Percentiles rank a stretch among this genome's conserved stretches.
phyloP scores from a whole-genome alignment of 2,113 vertebrate species.

The Podiceps cristatus region DNA sequence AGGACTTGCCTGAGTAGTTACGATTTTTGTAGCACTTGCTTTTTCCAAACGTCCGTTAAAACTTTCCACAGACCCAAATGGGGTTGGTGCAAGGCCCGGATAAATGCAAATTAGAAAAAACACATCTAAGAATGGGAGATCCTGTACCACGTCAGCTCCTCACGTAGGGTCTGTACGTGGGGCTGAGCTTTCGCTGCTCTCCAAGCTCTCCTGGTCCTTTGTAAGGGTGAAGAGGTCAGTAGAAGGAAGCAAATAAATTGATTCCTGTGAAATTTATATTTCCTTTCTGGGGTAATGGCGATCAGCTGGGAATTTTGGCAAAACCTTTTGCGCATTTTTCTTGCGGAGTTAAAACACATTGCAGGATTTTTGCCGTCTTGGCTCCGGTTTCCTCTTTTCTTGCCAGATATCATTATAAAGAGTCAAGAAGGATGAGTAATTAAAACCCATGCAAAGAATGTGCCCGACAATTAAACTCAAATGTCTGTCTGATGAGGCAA shows the following conservation, averaged over 20 bases:
- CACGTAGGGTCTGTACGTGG: accelerated
- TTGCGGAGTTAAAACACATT: background rate
- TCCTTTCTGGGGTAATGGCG: background rate
- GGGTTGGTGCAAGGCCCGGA: background rate
- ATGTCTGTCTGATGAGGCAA: background rate
- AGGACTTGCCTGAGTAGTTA: background rate
- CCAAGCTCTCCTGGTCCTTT: background rate
- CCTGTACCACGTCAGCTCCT: background rate
- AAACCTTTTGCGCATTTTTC: background rate
- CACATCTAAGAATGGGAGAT: background rate
- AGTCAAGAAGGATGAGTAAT: conserved; percentile 41
- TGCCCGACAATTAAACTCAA: background rate
- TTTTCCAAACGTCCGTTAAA: background rate
- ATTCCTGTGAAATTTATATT: background rate
- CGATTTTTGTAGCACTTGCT: accelerated
- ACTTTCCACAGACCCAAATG: background rate
- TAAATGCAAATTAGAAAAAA: background rate
- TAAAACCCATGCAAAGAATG: conserved; percentile 7
- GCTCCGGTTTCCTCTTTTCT: background rate
- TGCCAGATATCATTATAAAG: background rate
- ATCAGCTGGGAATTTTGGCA: conserved; percentile 18
- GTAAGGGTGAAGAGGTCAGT: background rate
- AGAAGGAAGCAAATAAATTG: background rate
- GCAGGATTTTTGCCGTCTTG: conserved; percentile 7
- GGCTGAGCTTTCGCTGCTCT: background rate